Base-by-base conservation (phyloP, 2,113 vertebrate genomes). In the Limnothrissa miodon region DNA sequence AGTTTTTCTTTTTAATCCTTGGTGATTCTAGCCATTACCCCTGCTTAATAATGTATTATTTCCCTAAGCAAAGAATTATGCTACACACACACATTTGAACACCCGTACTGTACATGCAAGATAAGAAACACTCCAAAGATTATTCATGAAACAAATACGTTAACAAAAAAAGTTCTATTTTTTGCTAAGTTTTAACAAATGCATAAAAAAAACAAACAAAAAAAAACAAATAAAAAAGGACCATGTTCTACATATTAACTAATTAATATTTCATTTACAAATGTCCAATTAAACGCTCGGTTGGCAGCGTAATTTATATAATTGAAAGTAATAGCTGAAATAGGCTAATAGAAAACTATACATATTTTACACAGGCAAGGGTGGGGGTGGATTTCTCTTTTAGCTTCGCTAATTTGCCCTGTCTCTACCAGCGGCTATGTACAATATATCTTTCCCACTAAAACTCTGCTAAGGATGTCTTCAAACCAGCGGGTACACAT, bases 261-360 rank as follows among this genome's bases (percentile, higher is more conserved):
- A 91, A 94, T 94, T 91, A 94, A 93, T 94, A 93, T 93, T 92
- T 91, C 89, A 89, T 90, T 89, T 89, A 90, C 92, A 92, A 92
- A 93, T 90, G 90, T 89, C 91, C 93, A 94, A 94, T 94, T 94
- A 94, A 93, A 93, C 89, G 92, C 92, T 93, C 93, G 91, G 91
- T 93, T 93, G 92, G 93, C 92, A 90, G 88, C 90, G 92, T 93
- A 92, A 93, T 94, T 93, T 92, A 91, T 93, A 93, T 93, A 93
- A 93, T 93, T 93, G 89, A 90, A 90, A 91, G 91, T 89, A 90
- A 93, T 94, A 93, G 91, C 90, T 94, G 91, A 93, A 89, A 88
- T 82, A 87, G 87, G 88, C 90, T 92, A 93, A 94, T 94, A 90
- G 92, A 92, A 48, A 89, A 91, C 89, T 92, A 91, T 91, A 90